Percentiles rank a stretch among this genome's conserved stretches.
Evolutionary conservation across 2,888 invertebrate genomes (phyloP).

Genomic region (Anagyrus pseudococci): DNA sequence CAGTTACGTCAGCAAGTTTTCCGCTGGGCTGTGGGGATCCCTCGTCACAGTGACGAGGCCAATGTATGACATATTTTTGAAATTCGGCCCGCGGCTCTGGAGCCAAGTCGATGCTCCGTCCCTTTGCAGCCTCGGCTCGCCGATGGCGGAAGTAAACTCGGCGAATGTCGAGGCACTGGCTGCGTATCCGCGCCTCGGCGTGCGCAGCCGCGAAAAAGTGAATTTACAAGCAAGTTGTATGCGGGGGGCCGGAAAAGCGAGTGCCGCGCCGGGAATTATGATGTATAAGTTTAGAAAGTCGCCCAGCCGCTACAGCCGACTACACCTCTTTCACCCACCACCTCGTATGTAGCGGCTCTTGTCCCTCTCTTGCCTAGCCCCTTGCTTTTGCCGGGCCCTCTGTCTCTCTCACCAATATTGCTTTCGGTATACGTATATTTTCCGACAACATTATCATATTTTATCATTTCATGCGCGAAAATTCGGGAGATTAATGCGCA

Average conservation of each 20-base stretch:
- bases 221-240: slow-evolving; percentile 13
- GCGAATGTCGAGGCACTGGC: not conserved
- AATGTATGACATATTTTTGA: slow-evolving; percentile 17
- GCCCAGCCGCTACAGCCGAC: no score
- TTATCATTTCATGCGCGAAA: no score
- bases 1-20: slow-evolving; percentile 24
- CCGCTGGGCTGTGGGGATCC: not conserved
- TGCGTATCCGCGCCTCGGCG: not conserved
- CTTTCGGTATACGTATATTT: no score
- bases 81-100: not conserved
- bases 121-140: not conserved
- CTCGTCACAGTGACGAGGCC: not conserved
- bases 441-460: no score
- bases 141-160: not conserved
- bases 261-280: slow-evolving; percentile 7
- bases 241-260: slow-evolving; percentile 4
- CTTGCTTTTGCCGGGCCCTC: no score
- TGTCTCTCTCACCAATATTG: not conserved
- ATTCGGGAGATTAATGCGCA: no score
- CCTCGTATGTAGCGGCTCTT: no score
- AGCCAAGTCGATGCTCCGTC: not conserved
- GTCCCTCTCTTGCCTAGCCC: no score
- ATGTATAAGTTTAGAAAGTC: not conserved
- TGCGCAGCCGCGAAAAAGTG: slow-evolving; percentile 5
- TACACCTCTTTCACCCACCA: no score